Conservation (phyloP, 2,888 invertebrate species). For the Stenchaetothrips biformis region DNA sequence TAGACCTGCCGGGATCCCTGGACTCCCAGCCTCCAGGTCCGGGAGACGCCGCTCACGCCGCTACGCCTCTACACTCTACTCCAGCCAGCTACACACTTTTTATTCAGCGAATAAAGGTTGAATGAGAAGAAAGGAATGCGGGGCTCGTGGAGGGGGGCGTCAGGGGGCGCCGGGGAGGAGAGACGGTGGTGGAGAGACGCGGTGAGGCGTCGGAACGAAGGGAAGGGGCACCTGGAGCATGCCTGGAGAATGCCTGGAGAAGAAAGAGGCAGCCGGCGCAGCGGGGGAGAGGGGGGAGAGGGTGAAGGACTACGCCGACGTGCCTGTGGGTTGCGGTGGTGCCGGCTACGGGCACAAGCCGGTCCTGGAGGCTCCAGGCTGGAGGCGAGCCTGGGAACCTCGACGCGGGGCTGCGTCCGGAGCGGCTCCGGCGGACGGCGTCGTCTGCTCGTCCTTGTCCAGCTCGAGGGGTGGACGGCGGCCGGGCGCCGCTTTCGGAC, state of each 20-base stretch:
- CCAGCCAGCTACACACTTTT: slow-evolving; percentile 32
- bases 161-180: slow-evolving; percentile 32
- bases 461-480: no score
- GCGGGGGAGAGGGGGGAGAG: neutral
- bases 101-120: slow-evolving; percentile 33
- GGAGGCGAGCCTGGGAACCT: slow-evolving; percentile 7
- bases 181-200: slow-evolving; percentile 27
- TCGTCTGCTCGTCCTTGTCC: no score
- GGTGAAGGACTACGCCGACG: neutral
- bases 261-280: neutral
- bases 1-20: no score
- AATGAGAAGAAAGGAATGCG: slow-evolving; percentile 35
- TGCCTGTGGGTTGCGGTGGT: neutral
- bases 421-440: no score
- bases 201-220: slow-evolving; percentile 37
- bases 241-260: neutral
- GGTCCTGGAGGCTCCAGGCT: neutral
- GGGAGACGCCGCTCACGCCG: slow-evolving; percentile 37
- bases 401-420: no score
- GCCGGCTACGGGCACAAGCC: neutral
- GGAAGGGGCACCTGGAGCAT: neutral
- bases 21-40: slow-evolving; percentile 27
- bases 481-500: neutral
- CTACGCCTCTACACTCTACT: slow-evolving; percentile 18
- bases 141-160: slow-evolving; percentile 36